Percentiles rank a stretch among this genome's conserved stretches.
These are phyloP conservation scores for Tillus elongatus DNA, from an alignment of 2,888 invertebrate species.

Conservation along the genomic window DNA sequence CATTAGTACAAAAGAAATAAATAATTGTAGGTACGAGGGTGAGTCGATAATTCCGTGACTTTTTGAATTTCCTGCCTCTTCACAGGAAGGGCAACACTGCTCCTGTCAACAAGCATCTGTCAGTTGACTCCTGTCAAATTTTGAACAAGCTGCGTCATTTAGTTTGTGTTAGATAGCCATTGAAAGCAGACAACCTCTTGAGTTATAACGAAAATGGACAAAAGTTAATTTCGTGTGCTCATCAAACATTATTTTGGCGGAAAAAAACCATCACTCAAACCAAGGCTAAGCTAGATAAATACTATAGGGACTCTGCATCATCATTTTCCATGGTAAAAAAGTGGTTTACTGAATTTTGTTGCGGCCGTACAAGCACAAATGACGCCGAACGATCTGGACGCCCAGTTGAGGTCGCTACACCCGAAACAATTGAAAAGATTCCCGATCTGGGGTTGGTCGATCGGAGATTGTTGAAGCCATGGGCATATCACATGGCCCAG, in stretches of 20 bases:
- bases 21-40: too few relatives aligned
- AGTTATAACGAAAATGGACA: too few relatives aligned
- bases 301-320: conserved; percentile 17
- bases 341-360: conserved; percentile 18
- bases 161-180: too few relatives aligned
- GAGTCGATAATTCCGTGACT: too few relatives aligned
- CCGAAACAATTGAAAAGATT: conserved; percentile 18
- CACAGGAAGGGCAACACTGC: too few relatives aligned
- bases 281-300: conserved; percentile 15
- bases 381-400: conserved; percentile 19
- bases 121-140: too few relatives aligned
- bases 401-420: conserved; percentile 14
- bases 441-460: conserved; percentile 20
- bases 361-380: conserved; percentile 18
- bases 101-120: too few relatives aligned
- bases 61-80: too few relatives aligned
- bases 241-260: conserved; percentile 14
- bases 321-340: conserved; percentile 17
- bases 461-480: conserved; percentile 10
- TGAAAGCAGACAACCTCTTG: too few relatives aligned
- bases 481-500: conserved; percentile 10
- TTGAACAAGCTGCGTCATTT: too few relatives aligned
- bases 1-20: too few relatives aligned
- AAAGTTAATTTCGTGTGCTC: conserved; percentile 12
- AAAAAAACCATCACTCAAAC: conserved; percentile 2